Evolutionary conservation across 2,888 invertebrate species (phyloP).

Genomic region (Clostera curtula): DNA sequence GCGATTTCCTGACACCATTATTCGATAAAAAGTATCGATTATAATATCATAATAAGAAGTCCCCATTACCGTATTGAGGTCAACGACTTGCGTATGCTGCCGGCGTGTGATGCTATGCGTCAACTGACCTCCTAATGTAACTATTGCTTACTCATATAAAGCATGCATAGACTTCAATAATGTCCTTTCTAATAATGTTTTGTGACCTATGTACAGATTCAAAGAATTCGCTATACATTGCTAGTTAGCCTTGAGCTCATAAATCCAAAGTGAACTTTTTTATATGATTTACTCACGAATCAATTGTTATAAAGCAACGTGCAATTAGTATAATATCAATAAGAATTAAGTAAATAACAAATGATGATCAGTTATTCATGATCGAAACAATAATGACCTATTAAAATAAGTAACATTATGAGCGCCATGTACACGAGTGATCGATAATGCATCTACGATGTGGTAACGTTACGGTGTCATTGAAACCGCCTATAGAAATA

Average conservation of each 20-base stretch:
- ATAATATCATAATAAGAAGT: constrained; percentile 38
- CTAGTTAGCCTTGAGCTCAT: too few species aligned
- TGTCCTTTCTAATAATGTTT: constrained; percentile 2
- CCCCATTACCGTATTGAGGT: constrained; percentile 58
- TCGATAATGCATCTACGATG: constrained; percentile 45
- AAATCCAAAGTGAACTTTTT: too few species aligned
- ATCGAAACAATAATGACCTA: constrained; percentile 24
- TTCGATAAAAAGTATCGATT: constrained; percentile 29
- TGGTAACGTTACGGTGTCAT: constrained; percentile 41
- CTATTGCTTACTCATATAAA: constrained; percentile 68
- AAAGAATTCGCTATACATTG: too few species aligned
- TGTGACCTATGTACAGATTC: constrained; percentile 29
- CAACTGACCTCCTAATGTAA: constrained; percentile 67
- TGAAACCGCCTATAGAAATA: constrained; percentile 43
- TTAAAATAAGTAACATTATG: constrained; percentile 15
- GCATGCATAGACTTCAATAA: constrained; percentile 38
- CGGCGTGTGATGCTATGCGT: constrained; percentile 56
- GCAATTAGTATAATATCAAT: too few species aligned
- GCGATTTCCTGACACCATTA: constrained; percentile 8
- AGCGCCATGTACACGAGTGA: constrained; percentile 26
- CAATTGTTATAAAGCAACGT: too few species aligned
- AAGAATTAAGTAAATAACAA: too few species aligned
- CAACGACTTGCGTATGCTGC: constrained; percentile 60
- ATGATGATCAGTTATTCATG: too few species aligned
- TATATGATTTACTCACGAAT: too few species aligned